Evolutionary conservation across 2,888 invertebrate species (phyloP).

Genomic region (Melinaea marsaeus): DNA sequence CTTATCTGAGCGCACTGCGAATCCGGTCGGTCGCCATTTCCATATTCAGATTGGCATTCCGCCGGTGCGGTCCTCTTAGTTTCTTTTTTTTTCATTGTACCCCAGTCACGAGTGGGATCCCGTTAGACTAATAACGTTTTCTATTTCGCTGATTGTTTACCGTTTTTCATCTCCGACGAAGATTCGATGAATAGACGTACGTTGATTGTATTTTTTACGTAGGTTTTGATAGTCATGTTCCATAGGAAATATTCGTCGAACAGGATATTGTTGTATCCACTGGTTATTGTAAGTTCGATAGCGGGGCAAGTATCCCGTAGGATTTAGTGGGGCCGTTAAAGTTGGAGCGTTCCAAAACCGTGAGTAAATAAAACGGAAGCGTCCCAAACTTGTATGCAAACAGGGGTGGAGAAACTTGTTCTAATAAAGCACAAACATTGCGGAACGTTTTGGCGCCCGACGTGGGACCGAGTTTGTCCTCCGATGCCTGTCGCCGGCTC

Average conservation of each 20-base stretch:
- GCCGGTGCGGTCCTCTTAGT: conserved; percentile 30
- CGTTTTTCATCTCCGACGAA: conserved; percentile 15
- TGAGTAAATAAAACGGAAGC: conserved; percentile 51
- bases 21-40: conserved; percentile 61
- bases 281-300: conserved; percentile 26
- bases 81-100: conserved; percentile 36
- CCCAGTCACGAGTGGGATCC: conserved; percentile 42
- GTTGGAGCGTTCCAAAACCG: conserved; percentile 43
- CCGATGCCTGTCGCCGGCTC: conserved; percentile 28
- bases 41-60: conserved; percentile 65
- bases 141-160: conserved; percentile 40
- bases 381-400: conserved; percentile 58
- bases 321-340: conserved; percentile 41
- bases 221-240: conserved; percentile 1
- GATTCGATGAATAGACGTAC: conserved; percentile 10
- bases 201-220: conserved; percentile 11
- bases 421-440: conserved; percentile 72
- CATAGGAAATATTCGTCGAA: conserved; percentile 1
- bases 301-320: conserved; percentile 30
- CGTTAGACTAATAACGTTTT: conserved; percentile 45
- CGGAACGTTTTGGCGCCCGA: conserved; percentile 47
- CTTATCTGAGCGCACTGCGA: conserved; percentile 71
- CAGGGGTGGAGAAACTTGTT: conserved; percentile 57
- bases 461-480: conserved; percentile 37
- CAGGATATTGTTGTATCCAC: conserved; percentile 13